Evolutionary conservation across 2,888 invertebrate species (phyloP), one percentile per base, ranked within the genome.

Genomic region (Lithophane socia): DNA sequence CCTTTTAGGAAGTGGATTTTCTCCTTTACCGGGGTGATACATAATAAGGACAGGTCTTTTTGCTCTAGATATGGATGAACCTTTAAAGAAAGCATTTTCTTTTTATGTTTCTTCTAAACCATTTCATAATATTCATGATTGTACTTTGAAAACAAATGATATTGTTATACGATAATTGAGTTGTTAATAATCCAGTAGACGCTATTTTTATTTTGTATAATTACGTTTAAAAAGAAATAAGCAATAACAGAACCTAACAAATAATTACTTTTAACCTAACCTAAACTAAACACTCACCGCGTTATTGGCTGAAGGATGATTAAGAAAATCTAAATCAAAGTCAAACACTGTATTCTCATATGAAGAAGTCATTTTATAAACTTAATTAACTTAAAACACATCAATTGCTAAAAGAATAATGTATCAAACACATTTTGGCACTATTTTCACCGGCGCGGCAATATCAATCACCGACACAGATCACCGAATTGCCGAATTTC

Each of bases 271-370:
- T 77, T 89, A 88, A 89, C 87, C 87, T 88, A 83, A 52, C 52
- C 52, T 52, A 78, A 88, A 84, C 52, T 52, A 78, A 88, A 84
- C 56, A 92, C 94, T 93, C 86, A 95, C 95, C 91, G 61, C 75
- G 86, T 90, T 73, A 65, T n/a, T 73, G 58, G 82, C 86, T 64
- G 90, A 74, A 74, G 90, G 77, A 77, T 92, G 90, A n/a, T 90
- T 90, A 21, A 95, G 88, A 78, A 91, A 91, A 85, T 93, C 91
- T 64, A 95, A 87, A 85, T 95, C 94, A 91, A 95, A 95, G 83
- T 93, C 92, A 3, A 92, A 86, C 66, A 93, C 82, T 52, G 89
- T 80, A 63, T 89, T 86, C 9, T 86, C 83, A 42, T 72, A 83
- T 1, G 85, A 24, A 44, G 84, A 77, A 82, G 77, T 69, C 89